These are phyloP conservation scores for Trematocara zebra DNA, from an alignment of 2,113 vertebrate genomes.

Conservation along the genomic window DNA sequence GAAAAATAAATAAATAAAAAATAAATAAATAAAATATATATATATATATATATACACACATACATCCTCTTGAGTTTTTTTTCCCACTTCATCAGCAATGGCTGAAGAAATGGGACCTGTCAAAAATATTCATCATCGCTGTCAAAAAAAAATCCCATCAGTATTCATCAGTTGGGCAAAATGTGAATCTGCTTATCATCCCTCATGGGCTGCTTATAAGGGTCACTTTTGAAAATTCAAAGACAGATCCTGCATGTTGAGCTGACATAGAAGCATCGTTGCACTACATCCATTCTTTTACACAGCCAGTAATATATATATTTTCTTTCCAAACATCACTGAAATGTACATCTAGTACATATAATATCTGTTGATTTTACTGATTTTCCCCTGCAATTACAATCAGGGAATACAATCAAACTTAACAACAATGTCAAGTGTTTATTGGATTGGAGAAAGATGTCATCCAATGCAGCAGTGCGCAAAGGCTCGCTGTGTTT, in stretches of 20 bases:
- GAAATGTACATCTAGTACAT: neutral
- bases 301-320: neutral
- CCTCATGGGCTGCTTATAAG: constrained; percentile 39
- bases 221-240: constrained; percentile 60
- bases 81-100: constrained; percentile 1
- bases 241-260: constrained; percentile 46
- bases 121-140: constrained; percentile 61
- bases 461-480: neutral
- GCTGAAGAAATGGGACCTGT: constrained; percentile 12
- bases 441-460: neutral
- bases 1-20: too few species aligned
- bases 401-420: neutral
- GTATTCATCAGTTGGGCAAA: constrained; percentile 57
- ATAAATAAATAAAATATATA: too few species aligned
- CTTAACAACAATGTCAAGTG: neutral
- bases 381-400: neutral
- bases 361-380: neutral
- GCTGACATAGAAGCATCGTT: neutral
- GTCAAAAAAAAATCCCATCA: constrained; percentile 57
- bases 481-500: neutral
- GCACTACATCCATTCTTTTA: neutral
- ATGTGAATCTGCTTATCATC: constrained; percentile 58
- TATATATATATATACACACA: fast-evolving
- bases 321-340: neutral
- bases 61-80: neutral